Percentiles rank a stretch among this genome's conserved stretches.
Conservation (phyloP, 2,888 invertebrate species). For the Epirrita christyi region DNA sequence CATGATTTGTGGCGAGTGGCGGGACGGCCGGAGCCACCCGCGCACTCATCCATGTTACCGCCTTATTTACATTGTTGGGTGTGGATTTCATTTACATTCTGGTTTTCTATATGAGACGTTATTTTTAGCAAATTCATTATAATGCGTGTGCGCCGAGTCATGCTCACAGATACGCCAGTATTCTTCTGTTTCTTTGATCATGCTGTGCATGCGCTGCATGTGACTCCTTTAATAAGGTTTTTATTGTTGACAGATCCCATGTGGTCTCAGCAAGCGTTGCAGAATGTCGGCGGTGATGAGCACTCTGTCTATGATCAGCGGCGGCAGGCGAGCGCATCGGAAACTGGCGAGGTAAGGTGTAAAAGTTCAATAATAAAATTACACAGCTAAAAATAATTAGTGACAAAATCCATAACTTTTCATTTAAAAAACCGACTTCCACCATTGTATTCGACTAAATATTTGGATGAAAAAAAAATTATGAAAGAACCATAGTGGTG, state of each 20-base stretch:
- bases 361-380: no score
- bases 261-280: conserved; percentile 40
- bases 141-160: no score
- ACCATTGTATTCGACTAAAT: no score
- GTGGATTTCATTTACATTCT: conserved; percentile 11
- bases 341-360: conserved; percentile 69
- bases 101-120: background rate
- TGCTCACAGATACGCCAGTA: no score
- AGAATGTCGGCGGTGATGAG: conserved; percentile 82
- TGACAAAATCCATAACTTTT: no score
- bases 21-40: conserved; percentile 6
- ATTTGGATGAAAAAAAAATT: no score
- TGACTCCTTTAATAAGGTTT: background rate
- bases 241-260: conserved; percentile 51
- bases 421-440: no score
- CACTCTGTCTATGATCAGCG: conserved; percentile 82
- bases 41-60: background rate
- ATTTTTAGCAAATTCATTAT: no score
- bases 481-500: no score
- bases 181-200: no score
- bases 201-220: no score
- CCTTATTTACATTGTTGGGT: conserved; percentile 3
- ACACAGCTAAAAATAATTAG: no score
- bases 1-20: conserved; percentile 10
- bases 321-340: conserved; percentile 76